These are phyloP conservation scores for Erinaceus europaeus DNA, from an alignment of 2,113 vertebrate genomes.

Conservation along the genomic window DNA sequence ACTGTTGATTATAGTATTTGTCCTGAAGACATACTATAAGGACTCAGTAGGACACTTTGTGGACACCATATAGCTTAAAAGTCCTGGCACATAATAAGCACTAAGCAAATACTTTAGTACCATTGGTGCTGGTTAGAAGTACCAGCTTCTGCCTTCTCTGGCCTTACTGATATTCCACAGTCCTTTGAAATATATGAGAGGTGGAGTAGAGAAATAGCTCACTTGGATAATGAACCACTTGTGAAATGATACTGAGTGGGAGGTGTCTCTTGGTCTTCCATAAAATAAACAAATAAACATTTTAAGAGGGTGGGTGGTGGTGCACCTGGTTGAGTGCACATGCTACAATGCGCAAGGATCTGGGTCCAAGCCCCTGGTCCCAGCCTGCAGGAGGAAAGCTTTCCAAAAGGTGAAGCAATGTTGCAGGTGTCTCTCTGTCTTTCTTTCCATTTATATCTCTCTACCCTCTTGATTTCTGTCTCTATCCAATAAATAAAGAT, in stretches of 20 bases:
- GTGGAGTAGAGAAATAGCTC: neutral
- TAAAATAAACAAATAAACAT: too few species aligned
- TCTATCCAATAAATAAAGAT: too few species aligned
- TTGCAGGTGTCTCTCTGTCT: too few species aligned
- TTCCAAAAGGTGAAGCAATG: too few species aligned
- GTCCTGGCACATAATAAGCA: neutral
- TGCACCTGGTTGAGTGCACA: too few species aligned
- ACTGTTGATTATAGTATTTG: neutral
- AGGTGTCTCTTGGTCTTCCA: neutral
- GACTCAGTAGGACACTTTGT: neutral
- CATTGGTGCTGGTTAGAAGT: neutral
- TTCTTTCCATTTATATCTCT: too few species aligned
- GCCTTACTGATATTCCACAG: neutral
- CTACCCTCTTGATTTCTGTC: too few species aligned
- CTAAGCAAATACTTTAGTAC: neutral
- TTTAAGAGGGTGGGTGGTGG: too few species aligned
- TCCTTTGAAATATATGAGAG: neutral
- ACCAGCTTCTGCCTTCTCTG: neutral
- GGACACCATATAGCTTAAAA: neutral
- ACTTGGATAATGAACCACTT: neutral
- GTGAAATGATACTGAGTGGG: neutral
- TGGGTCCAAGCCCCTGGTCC: too few species aligned
- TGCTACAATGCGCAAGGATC: too few species aligned
- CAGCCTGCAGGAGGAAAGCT: too few species aligned
- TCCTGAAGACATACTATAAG: neutral